Conservation (phyloP, 2,888 invertebrate genomes). For the Amblyjoppa fuscipennis region DNA sequence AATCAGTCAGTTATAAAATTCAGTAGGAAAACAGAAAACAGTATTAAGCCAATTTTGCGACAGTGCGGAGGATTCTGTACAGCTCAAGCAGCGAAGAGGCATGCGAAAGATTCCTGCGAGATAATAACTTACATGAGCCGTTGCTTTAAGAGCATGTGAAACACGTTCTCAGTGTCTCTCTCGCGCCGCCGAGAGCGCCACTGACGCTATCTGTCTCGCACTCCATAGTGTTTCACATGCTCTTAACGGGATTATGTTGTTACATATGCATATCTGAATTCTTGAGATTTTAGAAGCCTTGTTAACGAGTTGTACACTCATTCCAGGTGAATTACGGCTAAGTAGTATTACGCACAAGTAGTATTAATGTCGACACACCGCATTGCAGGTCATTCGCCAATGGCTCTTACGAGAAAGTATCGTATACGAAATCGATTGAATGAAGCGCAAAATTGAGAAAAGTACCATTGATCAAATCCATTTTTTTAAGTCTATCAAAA, state of each 20-base stretch:
- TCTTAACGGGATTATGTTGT: not conserved
- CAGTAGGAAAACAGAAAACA: not conserved
- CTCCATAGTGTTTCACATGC: no score
- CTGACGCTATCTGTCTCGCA: no score
- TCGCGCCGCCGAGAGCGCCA: no score
- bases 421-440: not conserved
- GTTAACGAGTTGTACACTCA: slow-evolving; percentile 21
- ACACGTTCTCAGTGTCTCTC: no score
- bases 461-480: not conserved
- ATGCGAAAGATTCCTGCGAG: not conserved
- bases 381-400: slow-evolving; percentile 8
- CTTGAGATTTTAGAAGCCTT: slow-evolving; percentile 12
- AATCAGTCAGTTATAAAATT: not conserved
- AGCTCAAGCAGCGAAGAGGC: not conserved
- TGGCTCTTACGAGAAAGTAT: not conserved
- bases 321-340: not conserved
- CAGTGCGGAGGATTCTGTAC: not conserved
- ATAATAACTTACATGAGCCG: not conserved
- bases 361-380: not conserved
- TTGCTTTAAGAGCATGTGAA: not conserved
- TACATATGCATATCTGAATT: not conserved
- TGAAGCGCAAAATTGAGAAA: not conserved
- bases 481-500: not conserved
- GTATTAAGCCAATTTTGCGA: not conserved
- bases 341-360: not conserved